Base-by-base conservation (phyloP, 2,113 vertebrate species). In the Pterocles orientalis region DNA sequence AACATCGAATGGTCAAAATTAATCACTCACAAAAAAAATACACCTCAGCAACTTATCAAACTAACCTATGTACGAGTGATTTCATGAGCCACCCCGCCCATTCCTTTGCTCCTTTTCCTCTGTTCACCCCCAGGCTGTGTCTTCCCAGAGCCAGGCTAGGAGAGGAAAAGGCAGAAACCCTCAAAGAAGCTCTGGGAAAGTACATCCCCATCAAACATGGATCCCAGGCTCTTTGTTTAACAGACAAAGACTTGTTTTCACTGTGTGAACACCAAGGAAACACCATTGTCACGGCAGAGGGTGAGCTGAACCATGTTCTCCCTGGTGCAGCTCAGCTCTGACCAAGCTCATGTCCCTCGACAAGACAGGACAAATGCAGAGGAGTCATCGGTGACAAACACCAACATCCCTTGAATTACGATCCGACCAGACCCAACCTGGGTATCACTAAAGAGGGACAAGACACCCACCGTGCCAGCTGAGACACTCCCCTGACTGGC, bases 201-300 rank as follows among this genome's bases (percentile, higher is more conserved):
- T 7, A 25, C 12, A 41, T 14, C 12, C 64, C 18, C 48, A 65
- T 12, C 21, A 29, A 4, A 47, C 0, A 6, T 3, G 4, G 2
- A 11, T 7, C 13, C 21, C 69, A 45, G 50, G 41, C 51, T 65
- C 60, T 20, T 8, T 29, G 26, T 15, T n/a, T n/a, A 26, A 18
- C 0, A 18, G 21, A 21, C 66, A 61, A n/a, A 58, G 45, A 9
- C 51, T 36, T 33, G 29, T 15, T 50, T 34, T 65, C 20, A 8
- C 8, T 6, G 19, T 4, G 14, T 19, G 7, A 41, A 16, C 34
- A 8, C 43, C 43, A 9, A 10, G 47, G 57, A 56, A 75, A 43
- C 5, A 14, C 18, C 60, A 1, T 7, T 3, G 65, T 2, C 56
- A 36, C 3, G 21, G 73, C 33, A 85, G 33, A 65, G 31, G 24